phyloP scores from a whole-genome alignment of 2,888 invertebrate genomes.

The Syritta pipiens region DNA sequence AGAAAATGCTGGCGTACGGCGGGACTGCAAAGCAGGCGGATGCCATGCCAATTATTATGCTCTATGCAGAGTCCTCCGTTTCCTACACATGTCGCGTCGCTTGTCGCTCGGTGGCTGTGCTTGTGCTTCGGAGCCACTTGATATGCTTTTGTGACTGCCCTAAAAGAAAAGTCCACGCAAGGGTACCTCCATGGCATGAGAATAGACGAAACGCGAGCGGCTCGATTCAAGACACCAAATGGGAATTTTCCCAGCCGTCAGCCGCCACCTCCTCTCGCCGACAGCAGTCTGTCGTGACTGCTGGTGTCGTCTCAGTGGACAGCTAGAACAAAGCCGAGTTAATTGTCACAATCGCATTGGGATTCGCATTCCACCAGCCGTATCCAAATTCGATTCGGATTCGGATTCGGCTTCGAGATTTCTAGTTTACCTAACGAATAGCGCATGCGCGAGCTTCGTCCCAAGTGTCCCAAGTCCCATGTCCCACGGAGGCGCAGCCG shows the following conservation, averaged over 20 bases:
- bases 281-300: neutral
- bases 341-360: conserved; percentile 39
- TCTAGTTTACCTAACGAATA: neutral
- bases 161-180: conserved; percentile 26
- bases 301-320: neutral
- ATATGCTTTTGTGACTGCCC: conserved; percentile 23
- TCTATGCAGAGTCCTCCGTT: conserved; percentile 45
- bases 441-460: neutral
- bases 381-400: conserved; percentile 6
- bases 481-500: conserved; percentile 5
- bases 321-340: conserved; percentile 26
- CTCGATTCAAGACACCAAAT: conserved; percentile 13
- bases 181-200: conserved; percentile 12
- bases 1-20: conserved; percentile 50
- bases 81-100: conserved; percentile 55
- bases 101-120: conserved; percentile 7
- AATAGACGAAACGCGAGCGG: neutral
- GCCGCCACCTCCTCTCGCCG: conserved; percentile 11
- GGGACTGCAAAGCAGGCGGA: conserved; percentile 57
- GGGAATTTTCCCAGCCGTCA: conserved; percentile 13
- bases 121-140: conserved; percentile 18
- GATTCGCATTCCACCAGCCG: conserved; percentile 2
- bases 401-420: conserved; percentile 16
- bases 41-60: conserved; percentile 66
- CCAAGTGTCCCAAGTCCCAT: neutral